Base-by-base conservation (phyloP, 1,140 invertebrate species). In the Agrypnia vestita region DNA sequence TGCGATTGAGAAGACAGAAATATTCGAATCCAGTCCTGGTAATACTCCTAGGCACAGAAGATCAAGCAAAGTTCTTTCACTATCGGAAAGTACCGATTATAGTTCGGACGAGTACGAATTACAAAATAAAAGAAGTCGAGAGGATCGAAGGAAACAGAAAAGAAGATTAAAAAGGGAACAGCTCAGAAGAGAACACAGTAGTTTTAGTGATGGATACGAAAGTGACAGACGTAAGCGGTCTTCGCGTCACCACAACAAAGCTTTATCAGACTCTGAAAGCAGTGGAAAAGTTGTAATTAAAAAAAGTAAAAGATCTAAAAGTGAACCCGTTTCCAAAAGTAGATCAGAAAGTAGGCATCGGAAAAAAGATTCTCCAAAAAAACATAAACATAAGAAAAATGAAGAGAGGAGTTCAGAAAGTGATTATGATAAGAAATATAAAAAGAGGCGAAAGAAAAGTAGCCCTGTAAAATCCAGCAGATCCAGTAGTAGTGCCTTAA, bases 191-290 rank as follows among this genome's bases (percentile, higher is more conserved):
- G 84, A 85, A 72, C 86, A 89, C 85, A 88, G 87, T 84, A 90
- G 88, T 84, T 89, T 89, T 83, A 90, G 89, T 84, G 89, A 90
- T 84, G 89, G 88, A 13, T 89, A 89, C 79, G 88, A 90, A 61
- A 87, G 82, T 69, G 89, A 90, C 43, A 61, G 59, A 15, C 21
- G 64, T 19, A 79, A 83, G 83, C 69, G 80, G 81, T 74, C 84
- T 82, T 55, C 80, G 83, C 62, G 85, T 84, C 77, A 82, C 84
- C 74, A 35, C 1, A 35, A 87, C 83, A 59, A 85, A 81, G 69
- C 86, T 80, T 67, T 85, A 78, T 80, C 85, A 81, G 55, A 86
- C 49, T 88, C 88, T 11, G 85, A 86, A 78, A 84, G 84, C 49
- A 83, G 82, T 83, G 80, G 84, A 84, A 72, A 79, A 47, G 17